Evolutionary conservation across 2,888 invertebrate genomes (phyloP), one percentile per base, ranked within the genome.

Genomic region (Epicampocera succincta): DNA sequence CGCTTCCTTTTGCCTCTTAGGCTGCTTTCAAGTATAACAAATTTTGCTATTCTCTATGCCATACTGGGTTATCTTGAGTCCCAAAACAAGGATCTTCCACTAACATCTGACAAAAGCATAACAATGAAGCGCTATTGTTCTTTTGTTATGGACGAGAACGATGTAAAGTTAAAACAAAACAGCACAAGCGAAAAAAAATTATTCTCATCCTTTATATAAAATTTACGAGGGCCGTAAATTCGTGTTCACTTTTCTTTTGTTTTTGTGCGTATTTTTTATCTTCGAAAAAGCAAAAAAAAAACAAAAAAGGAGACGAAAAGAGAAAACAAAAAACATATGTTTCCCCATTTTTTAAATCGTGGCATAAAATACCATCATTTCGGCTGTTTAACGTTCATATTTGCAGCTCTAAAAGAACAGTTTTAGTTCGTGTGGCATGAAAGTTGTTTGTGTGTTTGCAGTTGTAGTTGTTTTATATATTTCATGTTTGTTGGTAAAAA

Each of bases 141-240:
- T 66, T 71, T 76, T 78, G 72, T 76, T 66, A 29, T 56, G n/a
- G 3, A 58, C 66, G 13, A 33, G 33, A 33, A 33, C 33, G 33
- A 33, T 33, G 33, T 33, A 33, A 33, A 33, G 5, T 33, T 33
- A 33, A 33, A 33, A 33, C 33, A 33, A 33, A 33, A 33, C 44
- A 60, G 69, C 50, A 33, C 25, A 8, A 48, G 61, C 44, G 61
- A 38, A 66, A 54, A 56, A 56, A 68, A 2, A 15, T 46, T 61
- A 42, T 69, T 71, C 11, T 58, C 50, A 29, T 71, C 25, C 19
- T 65, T 48, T 65, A 17, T 50, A 50, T 12, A 13, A 52, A 77
- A 81, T 81, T 77, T 81, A 77, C 72, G 73, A 77, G 69, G 68
- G 69, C 69, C 65, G 56, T 77, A 81, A 77, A 65, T 65, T 81